Conservation (phyloP, 1,140 invertebrate species). For the Drosophila mayri region DNA sequence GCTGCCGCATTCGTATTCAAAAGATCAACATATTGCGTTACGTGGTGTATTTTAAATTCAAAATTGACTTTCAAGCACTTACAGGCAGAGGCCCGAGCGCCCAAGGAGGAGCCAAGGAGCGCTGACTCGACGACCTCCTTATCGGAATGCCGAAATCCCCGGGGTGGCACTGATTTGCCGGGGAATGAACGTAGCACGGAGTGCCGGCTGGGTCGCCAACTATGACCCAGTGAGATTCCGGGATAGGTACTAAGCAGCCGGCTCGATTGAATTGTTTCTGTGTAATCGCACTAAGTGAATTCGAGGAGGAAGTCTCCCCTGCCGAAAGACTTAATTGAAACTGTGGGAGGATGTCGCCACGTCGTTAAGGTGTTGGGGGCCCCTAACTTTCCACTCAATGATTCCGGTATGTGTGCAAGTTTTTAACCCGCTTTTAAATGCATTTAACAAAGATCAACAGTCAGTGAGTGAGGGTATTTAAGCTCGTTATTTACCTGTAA, state of each 20-base stretch:
- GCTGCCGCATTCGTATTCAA: conserved; percentile 81
- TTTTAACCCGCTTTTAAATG: conserved; percentile 2
- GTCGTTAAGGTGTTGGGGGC: conserved; percentile 18
- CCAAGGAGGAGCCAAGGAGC: conserved; percentile 10
- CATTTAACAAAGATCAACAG: conserved; percentile 5
- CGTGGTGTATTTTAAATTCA: conserved; percentile 83
- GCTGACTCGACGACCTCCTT: conserved; percentile 53
- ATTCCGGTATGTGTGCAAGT: not conserved
- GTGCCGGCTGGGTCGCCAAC: conserved; percentile 17
- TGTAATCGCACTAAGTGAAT: conserved; percentile 47
- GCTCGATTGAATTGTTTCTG: conserved; percentile 36
- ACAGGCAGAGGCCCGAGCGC: conserved; percentile 32
- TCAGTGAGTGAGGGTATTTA: not conserved
- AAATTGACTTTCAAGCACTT: conserved; percentile 83
- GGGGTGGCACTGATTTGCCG: conserved; percentile 48
- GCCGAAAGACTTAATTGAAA: conserved; percentile 21
- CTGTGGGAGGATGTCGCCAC: conserved; percentile 14
- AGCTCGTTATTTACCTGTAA: conserved; percentile 13
- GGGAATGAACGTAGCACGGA: not conserved
- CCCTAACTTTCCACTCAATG: not conserved
- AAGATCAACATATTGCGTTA: conserved; percentile 83
- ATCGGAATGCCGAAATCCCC: conserved; percentile 48
- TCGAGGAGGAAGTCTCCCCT: not conserved
- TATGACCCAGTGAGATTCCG: conserved; percentile 44
- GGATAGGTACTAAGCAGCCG: conserved; percentile 22